Evolutionary conservation across 2,113 vertebrate genomes (phyloP).

Genomic region (Isichthys henryi): DNA sequence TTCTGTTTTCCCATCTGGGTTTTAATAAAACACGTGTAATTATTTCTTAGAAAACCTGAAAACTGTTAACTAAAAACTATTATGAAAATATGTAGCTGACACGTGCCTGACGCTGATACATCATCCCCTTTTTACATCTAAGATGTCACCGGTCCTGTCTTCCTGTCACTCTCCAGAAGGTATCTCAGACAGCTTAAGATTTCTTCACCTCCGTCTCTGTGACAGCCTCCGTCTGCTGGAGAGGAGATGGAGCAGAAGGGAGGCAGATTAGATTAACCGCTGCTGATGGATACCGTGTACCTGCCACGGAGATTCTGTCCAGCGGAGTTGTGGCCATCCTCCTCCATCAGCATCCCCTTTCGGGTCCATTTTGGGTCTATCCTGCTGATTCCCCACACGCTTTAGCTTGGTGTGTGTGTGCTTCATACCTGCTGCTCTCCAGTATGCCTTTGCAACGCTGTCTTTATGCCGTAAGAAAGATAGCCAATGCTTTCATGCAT

Average conservation of each 20-base stretch:
- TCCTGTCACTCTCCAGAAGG: background rate
- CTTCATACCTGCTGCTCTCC: background rate
- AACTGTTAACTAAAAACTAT: background rate
- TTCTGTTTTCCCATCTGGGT: background rate
- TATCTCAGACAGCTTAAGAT: background rate
- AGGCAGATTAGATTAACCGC: background rate
- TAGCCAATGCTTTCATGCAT: background rate
- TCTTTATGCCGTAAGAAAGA: background rate
- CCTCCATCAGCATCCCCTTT: background rate
- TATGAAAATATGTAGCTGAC: background rate
- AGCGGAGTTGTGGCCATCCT: background rate
- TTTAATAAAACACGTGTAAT: background rate
- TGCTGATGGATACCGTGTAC: background rate
- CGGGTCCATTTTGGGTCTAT: background rate
- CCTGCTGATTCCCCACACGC: background rate
- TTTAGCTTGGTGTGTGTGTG: background rate
- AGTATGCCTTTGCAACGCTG: background rate
- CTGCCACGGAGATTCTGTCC: background rate
- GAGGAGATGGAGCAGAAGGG: background rate
- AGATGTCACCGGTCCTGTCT: background rate
- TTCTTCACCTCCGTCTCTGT: background rate
- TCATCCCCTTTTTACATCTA: background rate
- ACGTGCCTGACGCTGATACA: background rate
- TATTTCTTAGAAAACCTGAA: background rate
- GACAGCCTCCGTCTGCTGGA: background rate